Evolutionary conservation across 2,113 vertebrate species (phyloP).

Genomic region (Strigops habroptila): DNA sequence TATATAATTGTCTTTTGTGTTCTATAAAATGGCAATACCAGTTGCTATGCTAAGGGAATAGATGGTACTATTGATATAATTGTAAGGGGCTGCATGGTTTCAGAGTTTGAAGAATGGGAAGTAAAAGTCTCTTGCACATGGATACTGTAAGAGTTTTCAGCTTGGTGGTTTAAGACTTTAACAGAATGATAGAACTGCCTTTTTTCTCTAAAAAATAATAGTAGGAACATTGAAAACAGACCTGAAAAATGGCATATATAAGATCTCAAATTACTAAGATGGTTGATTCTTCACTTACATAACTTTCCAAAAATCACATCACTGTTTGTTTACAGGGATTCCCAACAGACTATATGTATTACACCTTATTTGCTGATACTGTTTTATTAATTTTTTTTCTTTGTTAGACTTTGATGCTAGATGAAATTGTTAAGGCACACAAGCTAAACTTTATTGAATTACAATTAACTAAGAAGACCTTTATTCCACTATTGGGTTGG

Average conservation of each 20-base stretch:
- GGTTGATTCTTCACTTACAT: not conserved
- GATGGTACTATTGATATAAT: not conserved
- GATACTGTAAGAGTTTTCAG: not conserved
- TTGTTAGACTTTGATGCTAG: not conserved
- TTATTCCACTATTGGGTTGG: not conserved
- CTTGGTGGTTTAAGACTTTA: not conserved
- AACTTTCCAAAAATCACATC: not conserved
- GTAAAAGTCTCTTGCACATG: not conserved
- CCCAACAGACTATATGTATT: not conserved
- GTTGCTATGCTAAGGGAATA: not conserved
- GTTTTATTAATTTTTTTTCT: not conserved
- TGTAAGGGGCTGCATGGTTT: not conserved
- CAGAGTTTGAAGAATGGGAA: not conserved
- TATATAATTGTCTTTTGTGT: not conserved
- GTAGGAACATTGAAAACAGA: not conserved
- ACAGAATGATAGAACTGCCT: not conserved
- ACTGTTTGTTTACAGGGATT: not conserved
- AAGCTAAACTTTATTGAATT: not conserved
- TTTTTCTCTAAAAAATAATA: not conserved
- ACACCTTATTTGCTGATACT: not conserved
- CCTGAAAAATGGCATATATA: not conserved
- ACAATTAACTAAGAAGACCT: not conserved
- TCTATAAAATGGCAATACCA: not conserved
- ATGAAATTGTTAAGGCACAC: not conserved
- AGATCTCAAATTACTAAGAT: not conserved